These are phyloP conservation scores for Triplophysa bombifrons DNA, from an alignment of 2,797 vertebrate genomes.

Conservation along the genomic window DNA sequence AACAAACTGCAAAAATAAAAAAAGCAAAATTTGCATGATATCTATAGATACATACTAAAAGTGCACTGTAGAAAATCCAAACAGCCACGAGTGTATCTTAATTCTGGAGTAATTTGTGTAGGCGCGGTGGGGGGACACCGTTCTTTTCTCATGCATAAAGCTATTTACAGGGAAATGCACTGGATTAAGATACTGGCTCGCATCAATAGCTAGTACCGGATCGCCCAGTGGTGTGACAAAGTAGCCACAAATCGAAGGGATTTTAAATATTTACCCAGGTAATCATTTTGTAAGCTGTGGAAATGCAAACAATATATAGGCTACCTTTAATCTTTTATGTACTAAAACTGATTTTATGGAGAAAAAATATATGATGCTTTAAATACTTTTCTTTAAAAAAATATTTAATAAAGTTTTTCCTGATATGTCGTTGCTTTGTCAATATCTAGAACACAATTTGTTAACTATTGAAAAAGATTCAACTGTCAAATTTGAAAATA, in stretches of 20 bases:
- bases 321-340: constrained; percentile 58
- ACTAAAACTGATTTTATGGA: background rate
- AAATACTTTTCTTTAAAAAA: background rate
- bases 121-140: constrained; percentile 46
- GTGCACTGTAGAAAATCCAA: constrained; percentile 15
- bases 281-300: constrained; percentile 72
- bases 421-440: background rate
- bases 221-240: constrained; percentile 71
- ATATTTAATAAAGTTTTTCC: background rate
- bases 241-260: constrained; percentile 68
- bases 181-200: constrained; percentile 74
- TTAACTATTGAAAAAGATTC: background rate
- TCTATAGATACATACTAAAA: background rate
- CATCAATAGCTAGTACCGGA: constrained; percentile 68
- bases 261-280: constrained; percentile 79
- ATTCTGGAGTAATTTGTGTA: constrained; percentile 31
- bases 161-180: constrained; percentile 81
- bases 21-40: background rate
- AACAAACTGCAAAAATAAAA: background rate
- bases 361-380: background rate
- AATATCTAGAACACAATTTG: background rate
- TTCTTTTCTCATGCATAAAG: constrained; percentile 77
- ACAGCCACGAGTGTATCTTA: constrained; percentile 24
- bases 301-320: constrained; percentile 70
- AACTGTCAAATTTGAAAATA: too few relatives aligned